phyloP scores from a whole-genome alignment of 2,888 invertebrate species.

The Calameuta filiformis region DNA sequence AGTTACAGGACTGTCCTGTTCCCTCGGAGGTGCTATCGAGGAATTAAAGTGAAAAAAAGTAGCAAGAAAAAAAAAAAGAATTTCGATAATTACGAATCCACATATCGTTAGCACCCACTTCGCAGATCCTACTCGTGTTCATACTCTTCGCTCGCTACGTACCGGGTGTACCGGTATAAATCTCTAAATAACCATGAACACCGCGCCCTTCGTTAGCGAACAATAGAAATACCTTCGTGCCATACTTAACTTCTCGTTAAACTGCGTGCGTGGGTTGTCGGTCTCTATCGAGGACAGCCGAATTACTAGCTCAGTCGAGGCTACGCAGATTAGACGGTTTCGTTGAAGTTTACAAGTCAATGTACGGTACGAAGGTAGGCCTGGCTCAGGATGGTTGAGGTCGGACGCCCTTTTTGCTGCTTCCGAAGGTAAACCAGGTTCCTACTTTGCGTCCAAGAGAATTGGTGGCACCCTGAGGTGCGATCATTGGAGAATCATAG shows the following conservation, averaged over 20 bases:
- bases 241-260: constrained; percentile 35
- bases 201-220: constrained; percentile 3
- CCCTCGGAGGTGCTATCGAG: neutral
- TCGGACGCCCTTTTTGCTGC: constrained; percentile 68
- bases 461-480: constrained; percentile 61
- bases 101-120: neutral
- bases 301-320: neutral
- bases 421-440: constrained; percentile 71
- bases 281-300: neutral
- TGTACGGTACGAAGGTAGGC: constrained; percentile 67
- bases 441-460: constrained; percentile 71
- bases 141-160: neutral
- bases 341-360: constrained; percentile 46
- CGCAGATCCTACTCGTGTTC: neutral
- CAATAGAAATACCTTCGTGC: constrained; percentile 41
- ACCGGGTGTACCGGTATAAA: neutral
- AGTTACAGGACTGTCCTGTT: neutral
- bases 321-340: neutral
- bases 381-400: constrained; percentile 68
- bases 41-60: neutral
- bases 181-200: neutral
- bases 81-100: neutral
- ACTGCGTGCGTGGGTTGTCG: constrained; percentile 5
- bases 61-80: neutral
- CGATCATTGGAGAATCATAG: constrained; percentile 64